phyloP scores from a whole-genome alignment of 2,113 vertebrate species.

The Myodes glareolus region DNA sequence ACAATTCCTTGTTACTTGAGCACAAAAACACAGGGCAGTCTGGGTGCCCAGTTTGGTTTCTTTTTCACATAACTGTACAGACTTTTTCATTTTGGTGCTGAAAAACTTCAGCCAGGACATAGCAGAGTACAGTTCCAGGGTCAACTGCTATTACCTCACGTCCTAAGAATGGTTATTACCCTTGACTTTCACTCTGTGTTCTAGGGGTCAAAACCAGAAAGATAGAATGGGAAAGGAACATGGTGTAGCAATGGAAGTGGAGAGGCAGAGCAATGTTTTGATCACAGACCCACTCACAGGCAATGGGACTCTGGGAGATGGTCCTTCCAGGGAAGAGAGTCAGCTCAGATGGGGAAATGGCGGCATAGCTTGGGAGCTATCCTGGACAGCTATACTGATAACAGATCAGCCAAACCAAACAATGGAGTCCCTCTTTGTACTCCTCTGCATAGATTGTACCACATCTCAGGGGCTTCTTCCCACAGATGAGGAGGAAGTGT shows the following conservation, averaged over 20 bases:
- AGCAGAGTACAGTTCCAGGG: not conserved
- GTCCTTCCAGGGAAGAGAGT: not conserved
- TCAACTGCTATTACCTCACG: not conserved
- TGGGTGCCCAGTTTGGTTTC: not conserved
- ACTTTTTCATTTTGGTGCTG: not conserved
- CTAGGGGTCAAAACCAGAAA: not conserved
- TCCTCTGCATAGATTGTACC: not conserved
- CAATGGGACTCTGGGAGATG: not conserved
- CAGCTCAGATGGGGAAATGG: too few relatives aligned
- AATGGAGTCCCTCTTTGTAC: not conserved
- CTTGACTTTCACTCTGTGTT: not conserved
- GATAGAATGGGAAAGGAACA: too few relatives aligned
- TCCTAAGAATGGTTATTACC: too few relatives aligned
- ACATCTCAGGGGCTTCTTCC: not conserved
- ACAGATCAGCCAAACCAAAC: not conserved
- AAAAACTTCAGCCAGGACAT: too few relatives aligned
- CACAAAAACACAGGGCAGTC: not conserved
- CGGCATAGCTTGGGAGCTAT: not conserved
- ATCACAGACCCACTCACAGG: not conserved
- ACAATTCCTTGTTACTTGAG: not conserved
- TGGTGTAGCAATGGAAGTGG: not conserved
- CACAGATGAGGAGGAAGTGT: not conserved
- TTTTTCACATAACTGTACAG: not conserved
- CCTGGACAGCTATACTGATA: too few relatives aligned
- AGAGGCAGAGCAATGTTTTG: not conserved